Base-by-base conservation (phyloP, 2,888 invertebrate genomes). In the Campopleginae sp. region DNA sequence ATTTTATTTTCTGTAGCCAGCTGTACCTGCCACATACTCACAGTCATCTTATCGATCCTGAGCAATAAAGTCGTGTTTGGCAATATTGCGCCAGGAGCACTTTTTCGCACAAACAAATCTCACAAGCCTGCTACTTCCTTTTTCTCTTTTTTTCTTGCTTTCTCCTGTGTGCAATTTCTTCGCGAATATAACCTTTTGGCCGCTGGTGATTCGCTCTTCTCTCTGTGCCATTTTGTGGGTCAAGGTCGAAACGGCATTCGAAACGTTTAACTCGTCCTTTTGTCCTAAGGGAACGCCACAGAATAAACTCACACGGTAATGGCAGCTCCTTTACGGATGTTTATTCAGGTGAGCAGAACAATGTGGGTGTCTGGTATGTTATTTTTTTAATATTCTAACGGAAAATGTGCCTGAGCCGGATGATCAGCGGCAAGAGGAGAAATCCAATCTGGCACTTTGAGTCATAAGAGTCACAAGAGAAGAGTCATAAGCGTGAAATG, bases 31-130 rank as follows among this genome's bases (percentile, higher is more conserved):
- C 66, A 48, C 54, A 66, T 58, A 46, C 46, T 44, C 48, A 72
- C 71, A 74, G 65, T 48, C 44, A 65, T 85, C 82, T 82, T 80
- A 85, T 85, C 82, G 82, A 82, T 80, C 76, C 72, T 68, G 42
- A 72, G 85, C 82, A 85, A 82, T 85, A 85, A 85, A 82, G 61
- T 82, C 76, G 68, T 72, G 71, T 82, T 80, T 71, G 79, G 80
- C 68, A 82, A 85, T 80, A 85, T 85, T 82, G 85, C 77, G 76
- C 85, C 76, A 19, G 66, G 44, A 82, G 85, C 82, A 66, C 76
- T 80, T 80, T 80, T 68, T 77, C 80, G 79, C 82, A 77, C 85
- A 85, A 85, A 85, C 82, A 85, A 85, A 85, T 85, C 85, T 85
- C 72, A 80, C 82, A 38, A 75, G 79, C 75, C 54, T 44, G 51